phyloP scores from a whole-genome alignment of 2,888 invertebrate species.

The Caenorhabditis sp. region DNA sequence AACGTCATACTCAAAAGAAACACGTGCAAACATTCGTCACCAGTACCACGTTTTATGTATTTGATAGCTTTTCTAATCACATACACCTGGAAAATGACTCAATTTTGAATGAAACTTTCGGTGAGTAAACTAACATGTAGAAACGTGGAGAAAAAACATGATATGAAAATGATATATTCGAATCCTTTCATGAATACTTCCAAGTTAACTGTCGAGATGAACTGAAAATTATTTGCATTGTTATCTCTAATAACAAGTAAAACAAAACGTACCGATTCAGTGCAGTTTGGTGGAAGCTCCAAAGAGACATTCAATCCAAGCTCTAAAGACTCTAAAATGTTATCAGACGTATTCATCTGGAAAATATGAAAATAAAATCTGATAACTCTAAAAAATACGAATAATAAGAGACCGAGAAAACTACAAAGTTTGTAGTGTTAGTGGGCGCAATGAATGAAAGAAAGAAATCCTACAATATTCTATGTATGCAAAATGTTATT shows the following conservation, averaged over 20 bases:
- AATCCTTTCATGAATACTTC: constrained; percentile 14
- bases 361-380: background rate
- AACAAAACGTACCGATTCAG: background rate
- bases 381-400: too few species aligned
- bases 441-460: too few species aligned
- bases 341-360: too few species aligned
- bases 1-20: constrained; percentile 67
- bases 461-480: too few species aligned
- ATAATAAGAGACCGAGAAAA: too few species aligned
- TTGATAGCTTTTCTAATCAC: constrained; percentile 53
- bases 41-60: constrained; percentile 57
- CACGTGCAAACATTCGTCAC: constrained; percentile 69
- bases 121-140: constrained; percentile 30
- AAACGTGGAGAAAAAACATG: constrained; percentile 40
- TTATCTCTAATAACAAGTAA: too few species aligned
- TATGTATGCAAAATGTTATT: too few species aligned
- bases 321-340: background rate
- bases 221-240: background rate
- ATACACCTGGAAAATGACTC: constrained; percentile 52
- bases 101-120: background rate
- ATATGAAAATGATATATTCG: constrained; percentile 32
- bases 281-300: background rate
- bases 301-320: too few species aligned
- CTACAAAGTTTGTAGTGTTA: too few species aligned
- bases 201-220: background rate